These are phyloP conservation scores for Acromyrmex echinatior DNA, from an alignment of 1,140 invertebrate genomes.

Conservation along the genomic window DNA sequence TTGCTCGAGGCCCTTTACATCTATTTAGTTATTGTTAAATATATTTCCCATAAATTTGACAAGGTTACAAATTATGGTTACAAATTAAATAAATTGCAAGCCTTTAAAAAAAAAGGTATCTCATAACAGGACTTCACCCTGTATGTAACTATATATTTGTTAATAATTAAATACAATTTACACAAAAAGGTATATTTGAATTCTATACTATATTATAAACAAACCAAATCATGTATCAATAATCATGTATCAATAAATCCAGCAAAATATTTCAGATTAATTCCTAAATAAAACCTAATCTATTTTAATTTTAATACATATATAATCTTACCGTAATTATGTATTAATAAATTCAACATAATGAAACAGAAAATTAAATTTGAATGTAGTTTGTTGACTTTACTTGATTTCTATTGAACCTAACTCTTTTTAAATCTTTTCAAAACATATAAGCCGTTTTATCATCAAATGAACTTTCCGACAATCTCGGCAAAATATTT, in stretches of 20 bases:
- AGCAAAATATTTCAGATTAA: not conserved
- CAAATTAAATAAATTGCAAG: too few relatives aligned
- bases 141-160: not conserved
- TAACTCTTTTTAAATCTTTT: not conserved
- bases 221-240: not conserved
- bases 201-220: not conserved
- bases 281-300: not conserved
- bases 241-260: not conserved
- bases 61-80: too few relatives aligned
- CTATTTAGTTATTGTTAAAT: too few relatives aligned
- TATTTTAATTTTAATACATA: not conserved
- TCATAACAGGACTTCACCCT: too few relatives aligned
- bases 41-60: too few relatives aligned
- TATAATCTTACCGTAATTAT: not conserved
- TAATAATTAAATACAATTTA: not conserved
- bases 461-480: not conserved
- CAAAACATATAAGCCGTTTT: not conserved
- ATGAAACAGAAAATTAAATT: not conserved
- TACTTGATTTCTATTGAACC: not conserved
- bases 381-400: not conserved
- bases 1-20: too few relatives aligned
- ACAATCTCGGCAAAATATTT: not conserved
- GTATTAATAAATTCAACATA: not conserved
- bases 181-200: slow-evolving; percentile 17
- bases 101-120: too few relatives aligned